Percentiles rank a stretch among this genome's conserved stretches.
Evolutionary conservation across 2,797 vertebrate species (phyloP).

Genomic region (Buceros bicornis): DNA sequence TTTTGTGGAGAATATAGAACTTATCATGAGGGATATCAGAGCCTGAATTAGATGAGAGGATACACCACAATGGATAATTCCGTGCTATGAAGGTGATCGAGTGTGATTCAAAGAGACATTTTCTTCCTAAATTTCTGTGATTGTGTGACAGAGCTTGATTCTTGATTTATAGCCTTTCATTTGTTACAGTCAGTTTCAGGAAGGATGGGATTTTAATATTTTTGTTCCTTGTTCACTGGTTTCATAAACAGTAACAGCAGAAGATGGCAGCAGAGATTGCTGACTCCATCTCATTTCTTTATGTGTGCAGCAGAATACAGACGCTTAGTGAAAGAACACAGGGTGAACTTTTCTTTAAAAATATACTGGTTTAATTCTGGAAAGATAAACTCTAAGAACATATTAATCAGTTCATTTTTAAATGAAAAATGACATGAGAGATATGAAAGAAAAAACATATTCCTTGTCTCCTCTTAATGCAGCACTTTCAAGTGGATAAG

Average conservation of each 20-base stretch:
- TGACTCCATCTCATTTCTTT: background rate
- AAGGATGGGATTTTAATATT: background rate
- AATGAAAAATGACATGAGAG: slow-evolving; percentile 49
- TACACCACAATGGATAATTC: background rate
- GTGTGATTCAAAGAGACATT: background rate
- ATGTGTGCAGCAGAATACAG: background rate
- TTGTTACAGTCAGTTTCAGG: background rate
- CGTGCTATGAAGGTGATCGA: background rate
- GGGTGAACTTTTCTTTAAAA: slow-evolving; percentile 57
- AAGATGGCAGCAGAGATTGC: slow-evolving; percentile 83
- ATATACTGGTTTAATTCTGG: slow-evolving; percentile 56
- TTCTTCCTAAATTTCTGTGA: background rate
- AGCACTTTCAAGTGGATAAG: background rate
- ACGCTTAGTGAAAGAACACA: slow-evolving; percentile 13
- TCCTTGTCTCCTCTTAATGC: slow-evolving; percentile 21
- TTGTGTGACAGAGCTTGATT: background rate
- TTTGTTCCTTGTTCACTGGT: background rate
- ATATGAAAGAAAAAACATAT: slow-evolving; percentile 30
- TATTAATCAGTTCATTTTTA: slow-evolving; percentile 65
- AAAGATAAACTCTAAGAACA: slow-evolving; percentile 64
- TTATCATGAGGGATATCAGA: background rate
- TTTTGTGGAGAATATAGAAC: background rate
- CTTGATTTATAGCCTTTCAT: background rate
- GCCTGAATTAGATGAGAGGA: background rate
- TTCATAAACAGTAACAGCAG: slow-evolving; percentile 50